Evolutionary conservation across 2,888 invertebrate species (phyloP).

Genomic region (Pristionchus arcanus): DNA sequence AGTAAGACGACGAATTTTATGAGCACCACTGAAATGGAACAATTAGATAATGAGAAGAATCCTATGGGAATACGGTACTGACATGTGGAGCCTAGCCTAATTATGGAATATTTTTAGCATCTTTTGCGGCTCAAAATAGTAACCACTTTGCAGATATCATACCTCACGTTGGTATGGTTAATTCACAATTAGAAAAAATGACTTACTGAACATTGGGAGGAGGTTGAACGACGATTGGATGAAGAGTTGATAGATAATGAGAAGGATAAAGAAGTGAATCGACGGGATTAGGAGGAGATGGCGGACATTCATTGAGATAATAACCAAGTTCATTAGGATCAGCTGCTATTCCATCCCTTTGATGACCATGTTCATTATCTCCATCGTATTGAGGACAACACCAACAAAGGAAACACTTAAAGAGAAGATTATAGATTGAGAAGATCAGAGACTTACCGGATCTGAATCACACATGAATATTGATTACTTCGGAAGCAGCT

Average conservation of each 20-base stretch:
- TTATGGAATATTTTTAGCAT: background rate
- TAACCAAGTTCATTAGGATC: slow-evolving; percentile 7
- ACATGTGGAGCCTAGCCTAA: background rate
- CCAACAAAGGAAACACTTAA: slow-evolving; percentile 7
- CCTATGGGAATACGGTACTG: background rate
- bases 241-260: background rate
- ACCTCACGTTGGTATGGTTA: too few relatives aligned
- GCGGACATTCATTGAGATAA: slow-evolving; percentile 20
- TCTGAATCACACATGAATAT: slow-evolving; percentile 1
- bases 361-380: background rate
- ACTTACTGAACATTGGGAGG: background rate
- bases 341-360: background rate
- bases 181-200: background rate
- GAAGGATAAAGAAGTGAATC: slow-evolving; percentile 32
- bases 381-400: slow-evolving; percentile 1
- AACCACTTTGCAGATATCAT: background rate
- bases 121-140: background rate
- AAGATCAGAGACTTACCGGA: background rate
- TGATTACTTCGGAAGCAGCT: background rate
- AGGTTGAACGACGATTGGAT: slow-evolving; percentile 42
- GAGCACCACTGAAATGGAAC: slow-evolving; percentile 24
- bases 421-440: background rate
- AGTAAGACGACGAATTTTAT: slow-evolving; percentile 17
- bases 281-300: background rate
- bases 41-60: background rate